A percentile compares a stretch with the other conserved stretches of the same genome.
Conservation (phyloP, 2,888 invertebrate species). For the Pristionchus arcanus region DNA sequence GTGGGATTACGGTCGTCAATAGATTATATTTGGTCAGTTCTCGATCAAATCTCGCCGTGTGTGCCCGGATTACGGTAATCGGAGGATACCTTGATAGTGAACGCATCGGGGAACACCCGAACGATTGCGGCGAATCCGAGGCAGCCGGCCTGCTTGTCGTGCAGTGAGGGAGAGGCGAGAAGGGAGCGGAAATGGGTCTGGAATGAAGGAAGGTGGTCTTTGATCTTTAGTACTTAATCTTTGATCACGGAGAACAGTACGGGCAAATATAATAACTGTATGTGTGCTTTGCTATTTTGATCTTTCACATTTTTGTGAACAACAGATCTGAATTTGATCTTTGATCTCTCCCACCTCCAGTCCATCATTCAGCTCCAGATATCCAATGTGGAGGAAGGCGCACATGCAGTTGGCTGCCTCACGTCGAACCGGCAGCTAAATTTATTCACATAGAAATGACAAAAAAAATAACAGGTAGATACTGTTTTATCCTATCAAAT, state of each 20-base stretch:
- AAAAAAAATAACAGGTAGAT: too few species aligned
- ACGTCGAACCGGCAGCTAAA: slow-evolving; percentile 62
- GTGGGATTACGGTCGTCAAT: too few species aligned
- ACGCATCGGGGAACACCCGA: slow-evolving; percentile 62
- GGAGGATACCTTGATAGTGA: slow-evolving; percentile 55
- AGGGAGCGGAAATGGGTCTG: slow-evolving; percentile 35
- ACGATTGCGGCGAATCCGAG: slow-evolving; percentile 61
- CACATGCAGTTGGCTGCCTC: slow-evolving; percentile 64
- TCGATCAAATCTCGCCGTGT: neutral
- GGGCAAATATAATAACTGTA: too few species aligned
- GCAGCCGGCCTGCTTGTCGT: slow-evolving; percentile 60
- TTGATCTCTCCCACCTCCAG: slow-evolving; percentile 49
- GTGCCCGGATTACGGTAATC: neutral
- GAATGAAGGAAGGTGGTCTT: neutral
- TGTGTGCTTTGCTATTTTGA: too few species aligned
- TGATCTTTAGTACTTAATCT: too few species aligned
- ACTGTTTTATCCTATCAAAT: too few species aligned
- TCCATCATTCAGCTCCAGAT: slow-evolving; percentile 57
- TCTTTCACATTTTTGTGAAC: too few species aligned
- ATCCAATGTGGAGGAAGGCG: slow-evolving; percentile 62
- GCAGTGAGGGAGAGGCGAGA: neutral
- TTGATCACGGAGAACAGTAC: too few species aligned
- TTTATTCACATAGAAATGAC: neutral
- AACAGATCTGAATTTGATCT: slow-evolving; percentile 11
- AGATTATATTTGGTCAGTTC: neutral